These are phyloP conservation scores for Phrynosoma platyrhinos DNA, from an alignment of 2,113 vertebrate species.

Conservation along the genomic window DNA sequence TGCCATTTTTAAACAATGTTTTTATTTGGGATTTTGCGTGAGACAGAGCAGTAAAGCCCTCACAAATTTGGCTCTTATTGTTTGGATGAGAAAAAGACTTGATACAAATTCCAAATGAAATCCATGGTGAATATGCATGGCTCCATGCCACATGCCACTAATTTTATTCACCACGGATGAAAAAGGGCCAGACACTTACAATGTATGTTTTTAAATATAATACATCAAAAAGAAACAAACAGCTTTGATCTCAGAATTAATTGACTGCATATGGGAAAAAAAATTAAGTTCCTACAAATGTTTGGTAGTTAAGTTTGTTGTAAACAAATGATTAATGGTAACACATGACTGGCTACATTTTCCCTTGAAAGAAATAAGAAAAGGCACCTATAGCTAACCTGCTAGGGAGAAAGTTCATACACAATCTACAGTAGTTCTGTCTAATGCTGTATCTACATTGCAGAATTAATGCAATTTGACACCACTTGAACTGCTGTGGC, in stretches of 20 bases:
- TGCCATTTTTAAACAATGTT: not conserved
- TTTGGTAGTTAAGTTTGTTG: conserved; percentile 63
- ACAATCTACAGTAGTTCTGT: conserved; percentile 1
- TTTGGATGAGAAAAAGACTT: not conserved
- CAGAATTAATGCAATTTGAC: no score
- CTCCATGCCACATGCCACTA: conserved; percentile 62
- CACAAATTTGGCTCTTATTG: conserved; percentile 24
- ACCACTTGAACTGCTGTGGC: no score
- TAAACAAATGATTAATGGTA: conserved; percentile 74
- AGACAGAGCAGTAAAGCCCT: conserved; percentile 40
- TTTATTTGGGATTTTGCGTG: conserved; percentile 16
- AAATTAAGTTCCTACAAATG: conserved; percentile 67
- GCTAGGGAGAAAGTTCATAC: conserved; percentile 40
- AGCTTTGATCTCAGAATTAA: conserved; percentile 77
- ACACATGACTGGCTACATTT: conserved; percentile 55
- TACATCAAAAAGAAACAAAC: conserved; percentile 70
- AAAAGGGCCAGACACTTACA: conserved; percentile 50
- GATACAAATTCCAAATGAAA: conserved; percentile 23
- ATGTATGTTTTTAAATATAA: conserved; percentile 72
- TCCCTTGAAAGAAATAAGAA: conserved; percentile 42
- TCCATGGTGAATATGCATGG: conserved; percentile 47
- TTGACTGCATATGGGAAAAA: conserved; percentile 72
- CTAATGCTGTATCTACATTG: no score
- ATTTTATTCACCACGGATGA: conserved; percentile 73
- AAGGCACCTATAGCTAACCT: conserved; percentile 51